Conservation (phyloP, 2,113 vertebrate genomes). For the Sinocyclocheilus anophthalmus region DNA sequence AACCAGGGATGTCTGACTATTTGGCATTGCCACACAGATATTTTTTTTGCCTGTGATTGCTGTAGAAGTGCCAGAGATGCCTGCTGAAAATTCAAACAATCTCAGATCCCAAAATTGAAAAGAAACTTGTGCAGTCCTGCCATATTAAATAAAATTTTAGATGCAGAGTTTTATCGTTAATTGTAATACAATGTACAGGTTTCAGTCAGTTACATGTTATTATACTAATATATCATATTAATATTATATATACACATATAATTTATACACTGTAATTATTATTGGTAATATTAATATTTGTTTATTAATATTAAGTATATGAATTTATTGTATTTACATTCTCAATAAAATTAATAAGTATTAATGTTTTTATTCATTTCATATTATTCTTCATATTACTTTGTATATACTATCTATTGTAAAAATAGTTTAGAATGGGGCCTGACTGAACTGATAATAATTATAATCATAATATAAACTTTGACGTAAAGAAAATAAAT, state of each 20-base stretch:
- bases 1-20: slow-evolving; percentile 37
- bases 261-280: neutral
- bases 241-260: neutral
- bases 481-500: too few species aligned
- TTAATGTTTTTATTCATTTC: neutral
- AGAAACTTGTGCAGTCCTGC: slow-evolving; percentile 29
- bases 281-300: neutral
- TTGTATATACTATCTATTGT: neutral
- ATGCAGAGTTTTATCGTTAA: neutral
- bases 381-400: neutral
- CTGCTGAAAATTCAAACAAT: slow-evolving; percentile 39
- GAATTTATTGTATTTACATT: neutral
- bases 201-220: neutral
- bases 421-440: neutral
- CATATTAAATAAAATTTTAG: slow-evolving; percentile 6
- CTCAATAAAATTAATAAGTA: neutral
- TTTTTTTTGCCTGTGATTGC: slow-evolving; percentile 25
- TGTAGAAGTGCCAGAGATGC: slow-evolving; percentile 42
- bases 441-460: neutral
- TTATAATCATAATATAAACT: neutral
- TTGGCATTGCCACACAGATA: slow-evolving; percentile 43
- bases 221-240: neutral
- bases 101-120: slow-evolving; percentile 6
- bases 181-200: neutral
- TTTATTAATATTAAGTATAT: neutral